These are phyloP conservation scores for Columba livia DNA, from an alignment of 2,113 vertebrate species.

Conservation along the genomic window DNA sequence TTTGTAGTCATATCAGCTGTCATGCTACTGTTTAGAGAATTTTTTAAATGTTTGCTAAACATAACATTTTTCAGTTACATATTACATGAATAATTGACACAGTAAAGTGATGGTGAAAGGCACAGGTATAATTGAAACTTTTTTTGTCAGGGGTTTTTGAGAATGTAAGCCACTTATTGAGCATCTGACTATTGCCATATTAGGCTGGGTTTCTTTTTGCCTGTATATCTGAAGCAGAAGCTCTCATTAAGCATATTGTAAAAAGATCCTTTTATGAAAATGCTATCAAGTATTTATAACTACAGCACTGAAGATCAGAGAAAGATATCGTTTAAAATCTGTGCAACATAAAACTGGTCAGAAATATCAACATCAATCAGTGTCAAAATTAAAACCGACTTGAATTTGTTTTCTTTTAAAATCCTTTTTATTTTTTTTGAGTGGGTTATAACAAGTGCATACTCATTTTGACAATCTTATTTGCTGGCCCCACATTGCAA, in stretches of 20 bases:
- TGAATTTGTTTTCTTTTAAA: conserved; percentile 43
- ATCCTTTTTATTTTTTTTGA: conserved; percentile 39
- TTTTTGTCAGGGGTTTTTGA: conserved; percentile 52
- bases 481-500: conserved; percentile 26
- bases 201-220: conserved; percentile 38
- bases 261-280: conserved; percentile 56
- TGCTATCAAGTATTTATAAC: conserved; percentile 57
- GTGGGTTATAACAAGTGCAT: conserved; percentile 15
- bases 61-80: conserved; percentile 67
- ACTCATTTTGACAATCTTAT: conserved; percentile 59
- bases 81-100: conserved; percentile 71
- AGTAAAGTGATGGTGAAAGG: conserved; percentile 71
- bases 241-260: conserved; percentile 66
- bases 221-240: conserved; percentile 46
- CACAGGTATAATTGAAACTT: conserved; percentile 64
- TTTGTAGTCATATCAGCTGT: conserved; percentile 83
- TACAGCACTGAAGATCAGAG: conserved; percentile 57
- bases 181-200: conserved; percentile 20
- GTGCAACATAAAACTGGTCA: conserved; percentile 44
- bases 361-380: conserved; percentile 42
- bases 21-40: conserved; percentile 70
- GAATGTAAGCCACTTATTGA: conserved; percentile 37
- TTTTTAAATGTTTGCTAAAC: conserved; percentile 72
- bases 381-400: conserved; percentile 37
- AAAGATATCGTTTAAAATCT: conserved; percentile 50